These are phyloP conservation scores for Phaonia tiefii DNA, from an alignment of 2,888 invertebrate species.

Conservation along the genomic window DNA sequence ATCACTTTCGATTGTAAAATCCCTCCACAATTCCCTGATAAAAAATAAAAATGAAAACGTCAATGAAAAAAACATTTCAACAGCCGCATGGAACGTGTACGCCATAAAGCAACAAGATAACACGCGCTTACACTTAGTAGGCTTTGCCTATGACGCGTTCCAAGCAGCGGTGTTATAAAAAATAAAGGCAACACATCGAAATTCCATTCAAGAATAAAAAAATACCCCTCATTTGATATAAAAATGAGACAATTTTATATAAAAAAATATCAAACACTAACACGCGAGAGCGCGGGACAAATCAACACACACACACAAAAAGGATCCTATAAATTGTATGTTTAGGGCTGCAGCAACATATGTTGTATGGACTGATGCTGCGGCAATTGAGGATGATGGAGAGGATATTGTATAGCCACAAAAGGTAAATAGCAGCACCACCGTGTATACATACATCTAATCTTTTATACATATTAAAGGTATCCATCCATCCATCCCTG, in stretches of 20 bases:
- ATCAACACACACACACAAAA: slow-evolving; percentile 3
- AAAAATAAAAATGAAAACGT: no score
- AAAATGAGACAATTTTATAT: slow-evolving; percentile 65
- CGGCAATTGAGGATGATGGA: slow-evolving; percentile 30
- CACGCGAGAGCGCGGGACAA: slow-evolving; percentile 47
- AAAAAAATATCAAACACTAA: slow-evolving; percentile 50
- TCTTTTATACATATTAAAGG: background rate
- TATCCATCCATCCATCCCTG: no score
- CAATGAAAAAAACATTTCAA: no score
- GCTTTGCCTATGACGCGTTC: slow-evolving; percentile 5
- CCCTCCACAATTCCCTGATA: no score
- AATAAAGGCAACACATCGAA: background rate
- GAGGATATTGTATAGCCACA: slow-evolving; percentile 60
- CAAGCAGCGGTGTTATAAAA: background rate
- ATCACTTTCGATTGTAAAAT: no score
- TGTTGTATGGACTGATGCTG: slow-evolving; percentile 39
- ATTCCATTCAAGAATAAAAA: slow-evolving; percentile 46
- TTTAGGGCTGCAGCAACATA: slow-evolving; percentile 44
- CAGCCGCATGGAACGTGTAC: no score
- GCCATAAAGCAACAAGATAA: slow-evolving; percentile 56
- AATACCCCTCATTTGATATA: slow-evolving; percentile 63
- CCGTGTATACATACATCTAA: slow-evolving; percentile 7
- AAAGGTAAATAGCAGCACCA: slow-evolving; percentile 59
- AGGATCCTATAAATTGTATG: background rate
- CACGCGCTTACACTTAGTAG: slow-evolving; percentile 35